Evolutionary conservation across 2,888 invertebrate species (phyloP).

Genomic region (Cinara cedri): DNA sequence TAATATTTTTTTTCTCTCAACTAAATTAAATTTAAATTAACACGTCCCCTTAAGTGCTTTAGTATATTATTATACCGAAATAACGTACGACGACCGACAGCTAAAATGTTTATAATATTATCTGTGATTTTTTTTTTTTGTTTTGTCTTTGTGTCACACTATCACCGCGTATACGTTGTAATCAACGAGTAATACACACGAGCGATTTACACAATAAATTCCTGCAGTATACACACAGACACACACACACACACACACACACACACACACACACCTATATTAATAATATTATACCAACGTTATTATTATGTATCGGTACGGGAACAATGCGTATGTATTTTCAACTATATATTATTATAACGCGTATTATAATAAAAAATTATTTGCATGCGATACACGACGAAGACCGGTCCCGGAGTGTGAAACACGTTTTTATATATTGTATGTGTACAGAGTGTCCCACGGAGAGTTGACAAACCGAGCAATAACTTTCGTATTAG

Average conservation of each 20-base stretch:
- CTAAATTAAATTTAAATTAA: constrained; percentile 34
- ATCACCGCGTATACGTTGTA: background rate
- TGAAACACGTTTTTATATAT: constrained; percentile 24
- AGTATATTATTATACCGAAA: too few relatives aligned
- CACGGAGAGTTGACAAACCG: too few relatives aligned
- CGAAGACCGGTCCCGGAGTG: constrained; percentile 27
- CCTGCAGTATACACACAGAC: too few relatives aligned
- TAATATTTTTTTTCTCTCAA: background rate
- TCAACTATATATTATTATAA: background rate
- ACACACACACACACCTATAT: background rate
- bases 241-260: too few relatives aligned
- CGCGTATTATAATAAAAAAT: background rate
- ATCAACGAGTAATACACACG: constrained; percentile 12
- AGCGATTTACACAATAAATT: constrained; percentile 17
- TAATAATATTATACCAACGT: too few relatives aligned
- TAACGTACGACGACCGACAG: constrained; percentile 9
- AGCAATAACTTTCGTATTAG: too few relatives aligned
- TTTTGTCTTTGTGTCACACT: background rate
- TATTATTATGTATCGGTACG: background rate
- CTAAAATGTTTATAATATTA: constrained; percentile 27
- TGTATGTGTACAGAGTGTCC: too few relatives aligned
- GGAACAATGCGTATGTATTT: constrained; percentile 6
- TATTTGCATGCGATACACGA: background rate
- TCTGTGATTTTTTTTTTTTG: constrained; percentile 2
- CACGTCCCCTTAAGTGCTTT: constrained; percentile 35